Evolutionary conservation across 2,888 invertebrate species (phyloP).

Genomic region (Tridacna gigas): DNA sequence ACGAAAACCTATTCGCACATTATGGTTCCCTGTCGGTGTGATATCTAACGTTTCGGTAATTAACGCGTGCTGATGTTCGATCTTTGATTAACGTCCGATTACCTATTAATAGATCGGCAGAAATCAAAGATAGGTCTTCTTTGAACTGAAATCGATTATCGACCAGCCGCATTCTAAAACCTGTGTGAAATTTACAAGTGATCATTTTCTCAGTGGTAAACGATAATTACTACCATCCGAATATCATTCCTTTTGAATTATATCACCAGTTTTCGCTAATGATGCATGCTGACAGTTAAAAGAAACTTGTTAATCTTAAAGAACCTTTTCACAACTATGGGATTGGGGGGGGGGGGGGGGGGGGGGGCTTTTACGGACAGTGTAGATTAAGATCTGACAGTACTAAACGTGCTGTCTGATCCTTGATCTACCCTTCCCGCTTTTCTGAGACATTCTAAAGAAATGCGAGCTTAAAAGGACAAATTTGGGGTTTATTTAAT

Average conservation of each 20-base stretch:
- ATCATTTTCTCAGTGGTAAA: background rate
- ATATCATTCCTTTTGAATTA: background rate
- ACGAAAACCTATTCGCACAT: background rate
- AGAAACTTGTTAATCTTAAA: too few relatives aligned
- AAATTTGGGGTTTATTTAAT: too few relatives aligned
- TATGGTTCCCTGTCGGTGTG: background rate
- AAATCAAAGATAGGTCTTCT: background rate
- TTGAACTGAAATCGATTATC: conserved; percentile 13
- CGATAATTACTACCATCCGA: too few relatives aligned
- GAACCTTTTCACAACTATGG: too few relatives aligned
- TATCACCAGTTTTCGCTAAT: background rate
- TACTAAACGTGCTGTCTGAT: too few relatives aligned
- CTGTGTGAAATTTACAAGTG: conserved; percentile 4
- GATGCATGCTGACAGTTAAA: background rate
- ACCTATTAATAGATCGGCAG: background rate
- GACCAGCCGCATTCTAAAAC: background rate
- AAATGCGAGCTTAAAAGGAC: too few relatives aligned
- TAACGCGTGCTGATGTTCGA: conserved; percentile 13
- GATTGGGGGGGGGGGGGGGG: too few relatives aligned
- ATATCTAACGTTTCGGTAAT: background rate
- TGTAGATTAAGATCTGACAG: too few relatives aligned
- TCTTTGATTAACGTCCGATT: conserved; percentile 20
- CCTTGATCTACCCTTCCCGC: too few relatives aligned
- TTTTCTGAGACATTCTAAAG: too few relatives aligned
- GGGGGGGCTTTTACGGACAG: too few relatives aligned